phyloP scores from a whole-genome alignment of 2,113 vertebrate genomes.

The Thinocorus orbignyianus region DNA sequence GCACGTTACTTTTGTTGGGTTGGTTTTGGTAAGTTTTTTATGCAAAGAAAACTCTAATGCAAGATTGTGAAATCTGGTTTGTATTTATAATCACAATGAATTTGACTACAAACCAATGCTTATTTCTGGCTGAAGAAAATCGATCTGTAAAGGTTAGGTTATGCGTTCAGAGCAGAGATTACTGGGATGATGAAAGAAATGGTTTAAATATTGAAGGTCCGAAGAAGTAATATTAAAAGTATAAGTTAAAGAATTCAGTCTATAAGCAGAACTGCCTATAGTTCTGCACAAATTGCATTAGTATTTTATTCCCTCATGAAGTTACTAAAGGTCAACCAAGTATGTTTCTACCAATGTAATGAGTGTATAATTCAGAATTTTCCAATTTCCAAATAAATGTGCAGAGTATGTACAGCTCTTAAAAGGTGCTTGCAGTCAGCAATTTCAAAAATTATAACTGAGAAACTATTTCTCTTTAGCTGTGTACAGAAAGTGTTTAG shows the following conservation, averaged over 20 bases:
- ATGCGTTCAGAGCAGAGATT: background rate
- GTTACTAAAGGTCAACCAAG: background rate
- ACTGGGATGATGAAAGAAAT: background rate
- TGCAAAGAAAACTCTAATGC: background rate
- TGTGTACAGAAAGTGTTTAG: background rate
- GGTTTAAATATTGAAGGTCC: background rate
- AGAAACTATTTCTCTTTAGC: background rate
- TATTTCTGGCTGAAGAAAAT: background rate
- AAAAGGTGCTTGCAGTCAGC: background rate
- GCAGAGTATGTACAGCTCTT: background rate
- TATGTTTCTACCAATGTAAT: background rate
- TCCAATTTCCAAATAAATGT: accelerated
- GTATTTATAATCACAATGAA: background rate
- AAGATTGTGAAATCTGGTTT: background rate
- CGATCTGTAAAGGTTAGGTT: background rate
- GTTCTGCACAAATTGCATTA: background rate
- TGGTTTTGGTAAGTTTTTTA: background rate
- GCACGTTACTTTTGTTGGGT: background rate
- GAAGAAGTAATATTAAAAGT: background rate
- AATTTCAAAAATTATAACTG: background rate
- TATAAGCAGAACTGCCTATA: background rate
- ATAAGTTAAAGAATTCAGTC: background rate
- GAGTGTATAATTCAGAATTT: background rate
- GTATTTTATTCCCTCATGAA: background rate
- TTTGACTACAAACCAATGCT: background rate